Evolutionary conservation across 2,113 vertebrate genomes (phyloP), one percentile per base, ranked within the genome.

Genomic region (Nothobranchius kuhntae): DNA sequence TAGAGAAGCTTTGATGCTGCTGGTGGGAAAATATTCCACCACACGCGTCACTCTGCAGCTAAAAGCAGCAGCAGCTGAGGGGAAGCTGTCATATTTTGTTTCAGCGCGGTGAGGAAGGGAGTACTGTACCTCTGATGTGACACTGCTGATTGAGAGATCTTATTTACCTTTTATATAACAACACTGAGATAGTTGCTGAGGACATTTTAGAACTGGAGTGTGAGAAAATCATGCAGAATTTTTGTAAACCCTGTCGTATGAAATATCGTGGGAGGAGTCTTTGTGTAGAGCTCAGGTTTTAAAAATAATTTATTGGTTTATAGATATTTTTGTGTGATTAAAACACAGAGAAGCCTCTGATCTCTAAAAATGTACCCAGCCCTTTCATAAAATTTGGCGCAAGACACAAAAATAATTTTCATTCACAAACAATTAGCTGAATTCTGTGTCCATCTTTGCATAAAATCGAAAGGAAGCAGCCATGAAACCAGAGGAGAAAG

Each of bases 1-100:
- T 85, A 82, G 85, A 76, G 65, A 67, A 61, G 74, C 82, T 88
- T 86, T 89, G 87, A 85, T 86, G 86, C 62, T 75, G 77, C 73
- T 86, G 71, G 72, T 84, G 71, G 80, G 62, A 56, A 78, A 83
- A 77, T 71, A 77, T 89, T 81, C 65, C 65, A 61, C 46, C 78
- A 73, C 81, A 75, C 11, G 35, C 63, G 8, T 84, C 82, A 77
- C 51, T 82, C 65, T 66, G 51, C 53, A 53, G 61, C 42, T 59
- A 48, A 61, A 71, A 56, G 58, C 57, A 1, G 63, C 65, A 75
- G 71, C 14, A 57, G 54, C 50, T 53, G 56, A 77, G 55, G 17
- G 50, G 52, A 72, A 77, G 63, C 57, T 61, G 73, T 75, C 69
- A 54, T 38, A 42, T 70, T 80, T 58, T 53, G 10, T 70, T 71